phyloP scores from a whole-genome alignment of 2,113 vertebrate species.

The Benitochromis conjunctus region DNA sequence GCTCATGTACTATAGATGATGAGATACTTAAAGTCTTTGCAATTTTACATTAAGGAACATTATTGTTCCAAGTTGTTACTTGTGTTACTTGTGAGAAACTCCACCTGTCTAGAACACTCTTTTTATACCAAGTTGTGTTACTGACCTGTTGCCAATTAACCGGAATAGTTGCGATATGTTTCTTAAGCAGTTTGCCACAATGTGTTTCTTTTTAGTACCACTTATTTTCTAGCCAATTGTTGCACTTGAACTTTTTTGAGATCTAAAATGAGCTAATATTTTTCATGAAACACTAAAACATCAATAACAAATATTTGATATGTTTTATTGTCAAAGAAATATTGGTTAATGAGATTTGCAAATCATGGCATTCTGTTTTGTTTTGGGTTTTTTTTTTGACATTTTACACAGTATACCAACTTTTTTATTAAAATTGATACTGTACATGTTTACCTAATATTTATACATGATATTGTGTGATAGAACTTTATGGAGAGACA shows the following conservation, averaged over 20 bases:
- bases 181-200: background rate
- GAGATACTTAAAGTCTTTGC: fast-evolving
- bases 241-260: background rate
- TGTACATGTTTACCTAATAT: background rate
- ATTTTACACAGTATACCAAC: background rate
- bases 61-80: background rate
- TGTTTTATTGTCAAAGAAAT: background rate
- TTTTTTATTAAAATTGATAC: background rate
- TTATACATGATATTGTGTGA: background rate
- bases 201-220: background rate
- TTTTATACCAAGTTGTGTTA: background rate
- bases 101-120: background rate
- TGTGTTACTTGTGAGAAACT: background rate
- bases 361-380: background rate
- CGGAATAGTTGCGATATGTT: no score
- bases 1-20: background rate
- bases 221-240: background rate
- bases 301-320: background rate
- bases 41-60: background rate
- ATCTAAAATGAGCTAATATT: background rate
- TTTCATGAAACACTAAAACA: background rate
- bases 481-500: background rate
- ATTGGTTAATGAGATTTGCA: background rate
- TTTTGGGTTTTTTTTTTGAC: background rate
- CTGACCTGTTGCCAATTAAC: background rate